Percentiles rank a stretch among this genome's conserved stretches.
phyloP scores from a whole-genome alignment of 1,140 invertebrate genomes.

The Drosophila obscura region DNA sequence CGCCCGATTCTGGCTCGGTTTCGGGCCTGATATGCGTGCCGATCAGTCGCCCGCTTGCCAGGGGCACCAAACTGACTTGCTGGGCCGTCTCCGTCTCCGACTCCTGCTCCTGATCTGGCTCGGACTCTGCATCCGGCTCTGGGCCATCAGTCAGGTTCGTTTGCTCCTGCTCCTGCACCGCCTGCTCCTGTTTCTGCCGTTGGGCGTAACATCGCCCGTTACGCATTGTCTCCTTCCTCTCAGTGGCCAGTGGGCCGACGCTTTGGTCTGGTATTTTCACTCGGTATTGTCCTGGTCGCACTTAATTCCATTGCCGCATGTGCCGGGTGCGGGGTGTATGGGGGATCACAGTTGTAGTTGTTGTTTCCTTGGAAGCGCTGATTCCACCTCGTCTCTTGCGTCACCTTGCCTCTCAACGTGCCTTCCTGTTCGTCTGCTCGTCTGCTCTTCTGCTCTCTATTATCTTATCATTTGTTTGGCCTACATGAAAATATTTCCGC shows the following conservation, averaged over 20 bases:
- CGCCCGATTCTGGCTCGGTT: conserved; percentile 40
- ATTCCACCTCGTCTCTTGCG: no score
- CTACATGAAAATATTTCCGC: conserved; percentile 24
- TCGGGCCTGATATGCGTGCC: conserved; percentile 40
- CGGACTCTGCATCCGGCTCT: conserved; percentile 35
- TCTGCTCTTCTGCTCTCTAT: conserved; percentile 14
- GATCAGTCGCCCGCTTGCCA: not conserved
- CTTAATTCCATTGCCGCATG: conserved; percentile 66
- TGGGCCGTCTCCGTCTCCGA: conserved; percentile 2
- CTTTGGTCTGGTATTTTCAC: conserved; percentile 37
- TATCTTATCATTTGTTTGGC: conserved; percentile 60
- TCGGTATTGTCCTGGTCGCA: conserved; percentile 45
- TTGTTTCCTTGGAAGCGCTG: not conserved
- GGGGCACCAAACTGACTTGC: not conserved
- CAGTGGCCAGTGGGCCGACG: conserved; percentile 21
- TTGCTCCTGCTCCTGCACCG: conserved; percentile 64
- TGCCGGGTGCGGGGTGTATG: not conserved
- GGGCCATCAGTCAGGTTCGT: no score
- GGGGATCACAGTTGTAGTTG: conserved; percentile 14
- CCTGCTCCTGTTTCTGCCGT: conserved; percentile 40
- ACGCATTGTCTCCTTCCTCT: conserved; percentile 42
- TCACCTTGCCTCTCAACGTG: conserved; percentile 18
- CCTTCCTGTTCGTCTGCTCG: conserved; percentile 9
- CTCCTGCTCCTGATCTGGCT: conserved; percentile 35
- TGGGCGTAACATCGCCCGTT: conserved; percentile 51